Evolutionary conservation across 2,113 vertebrate genomes (phyloP).

Genomic region (Sylvilagus bachmani): DNA sequence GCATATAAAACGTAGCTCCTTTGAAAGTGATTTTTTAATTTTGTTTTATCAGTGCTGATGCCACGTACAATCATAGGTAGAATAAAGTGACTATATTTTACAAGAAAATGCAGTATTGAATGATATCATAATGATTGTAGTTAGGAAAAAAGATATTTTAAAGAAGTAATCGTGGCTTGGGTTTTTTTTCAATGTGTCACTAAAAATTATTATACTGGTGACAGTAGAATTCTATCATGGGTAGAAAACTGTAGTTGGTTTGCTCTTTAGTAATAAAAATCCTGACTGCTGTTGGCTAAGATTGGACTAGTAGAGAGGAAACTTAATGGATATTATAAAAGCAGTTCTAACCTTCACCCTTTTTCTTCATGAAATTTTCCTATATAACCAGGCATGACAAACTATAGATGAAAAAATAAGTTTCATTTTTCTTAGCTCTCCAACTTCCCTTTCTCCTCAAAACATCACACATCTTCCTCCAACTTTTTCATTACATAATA

Average conservation of each 20-base stretch:
- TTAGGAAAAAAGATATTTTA: neutral
- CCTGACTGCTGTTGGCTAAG: slow-evolving; percentile 32
- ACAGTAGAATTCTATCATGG: neutral
- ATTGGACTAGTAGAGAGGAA: slow-evolving; percentile 54
- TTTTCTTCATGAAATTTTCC: slow-evolving; percentile 51
- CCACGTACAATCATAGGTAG: slow-evolving; percentile 51
- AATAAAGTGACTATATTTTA: slow-evolving; percentile 58
- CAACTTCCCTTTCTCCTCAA: slow-evolving; percentile 19
- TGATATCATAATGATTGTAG: slow-evolving; percentile 58
- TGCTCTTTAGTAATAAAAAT: slow-evolving; percentile 37
- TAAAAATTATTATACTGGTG: slow-evolving; percentile 36
- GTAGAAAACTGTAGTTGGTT: neutral
- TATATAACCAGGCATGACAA: slow-evolving; percentile 42
- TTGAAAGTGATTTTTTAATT: slow-evolving; percentile 43
- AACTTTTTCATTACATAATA: neutral
- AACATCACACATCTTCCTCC: neutral
- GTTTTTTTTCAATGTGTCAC: slow-evolving; percentile 38
- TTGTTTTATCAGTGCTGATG: slow-evolving; percentile 47
- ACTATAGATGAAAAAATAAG: slow-evolving; percentile 7
- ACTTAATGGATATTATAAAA: slow-evolving; percentile 77
- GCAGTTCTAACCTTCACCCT: slow-evolving; percentile 43
- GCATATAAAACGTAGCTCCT: slow-evolving; percentile 67
- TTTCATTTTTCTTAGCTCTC: slow-evolving; percentile 1
- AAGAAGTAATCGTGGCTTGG: slow-evolving; percentile 50
- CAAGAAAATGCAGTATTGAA: slow-evolving; percentile 65